Evolutionary conservation across 2,888 invertebrate species (phyloP), one percentile per base, ranked within the genome.

Genomic region (Drosophila borealis): DNA sequence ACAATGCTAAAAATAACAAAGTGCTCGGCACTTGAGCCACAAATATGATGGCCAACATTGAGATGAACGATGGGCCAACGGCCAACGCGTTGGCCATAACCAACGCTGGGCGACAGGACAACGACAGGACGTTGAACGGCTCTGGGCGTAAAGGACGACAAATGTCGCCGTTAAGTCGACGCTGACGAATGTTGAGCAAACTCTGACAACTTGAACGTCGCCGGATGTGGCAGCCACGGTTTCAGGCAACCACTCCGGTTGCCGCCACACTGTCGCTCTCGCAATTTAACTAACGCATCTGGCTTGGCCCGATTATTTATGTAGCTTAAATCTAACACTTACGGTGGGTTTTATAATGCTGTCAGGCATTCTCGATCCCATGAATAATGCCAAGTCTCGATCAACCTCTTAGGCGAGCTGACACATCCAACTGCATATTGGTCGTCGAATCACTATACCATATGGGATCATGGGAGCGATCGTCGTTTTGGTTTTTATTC

Each of bases 1-100:
- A 78, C 71, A 69, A 59, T 37, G 80, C 89, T 84, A 75, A 81
- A 88, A 84, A 89, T 89, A 83, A 78, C 72, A 73, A 84, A 87
- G 71, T 84, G 79, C 85, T 68, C 8, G 29, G 70, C 78, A 87
- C 89, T 88, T 88, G 84, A 83, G 88, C 79, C 75, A 54, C 81
- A 87, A 89, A 84, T 81, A 83, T 89, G 88, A 88, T 68, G 59
- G 49, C 69, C 70, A 44, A 37, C 57, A 29, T 44, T 14, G 53
- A 39, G 59, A 57, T 64, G 57, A 55, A 17, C 56, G 49, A 63
- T 29, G 29, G 29, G 29, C 29, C 29, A 29, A 8, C 48, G 36
- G 21, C 36, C 55, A 55, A 36, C 55, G 36, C 49, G 50, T 34
- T 42, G 49, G 59, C 55, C 54, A 56, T 51, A 50, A 57, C n/a